A percentile compares a stretch with the other conserved stretches of the same genome.
phyloP scores from a whole-genome alignment of 2,888 invertebrate genomes.

The Tholera decimalis region DNA sequence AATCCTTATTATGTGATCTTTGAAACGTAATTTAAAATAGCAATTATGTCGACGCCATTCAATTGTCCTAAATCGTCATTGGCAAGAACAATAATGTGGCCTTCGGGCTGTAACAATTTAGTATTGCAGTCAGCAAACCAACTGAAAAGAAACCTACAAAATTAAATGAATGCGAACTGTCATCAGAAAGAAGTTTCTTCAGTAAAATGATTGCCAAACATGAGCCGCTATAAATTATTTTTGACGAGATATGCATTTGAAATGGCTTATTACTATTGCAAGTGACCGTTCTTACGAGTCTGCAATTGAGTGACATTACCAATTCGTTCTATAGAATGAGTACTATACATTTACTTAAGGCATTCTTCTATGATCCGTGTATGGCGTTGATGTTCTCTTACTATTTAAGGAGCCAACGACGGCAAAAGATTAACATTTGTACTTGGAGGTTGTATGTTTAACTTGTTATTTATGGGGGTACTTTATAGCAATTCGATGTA shows the following conservation, averaged over 20 bases:
- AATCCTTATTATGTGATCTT: constrained; percentile 79
- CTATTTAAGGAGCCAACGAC: constrained; percentile 56
- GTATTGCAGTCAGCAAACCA: constrained; percentile 31
- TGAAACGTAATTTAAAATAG: constrained; percentile 82
- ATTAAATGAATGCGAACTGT: constrained; percentile 27
- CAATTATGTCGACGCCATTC: constrained; percentile 82
- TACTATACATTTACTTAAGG: constrained; percentile 32
- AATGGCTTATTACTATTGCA: constrained; percentile 51
- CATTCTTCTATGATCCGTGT: constrained; percentile 48
- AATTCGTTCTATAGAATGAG: constrained; percentile 54
- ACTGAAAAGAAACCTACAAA: constrained; percentile 32
- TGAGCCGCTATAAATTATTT: constrained; percentile 33
- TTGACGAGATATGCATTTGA: constrained; percentile 49
- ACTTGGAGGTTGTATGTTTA: constrained; percentile 42
- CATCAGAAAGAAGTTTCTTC: constrained; percentile 46
- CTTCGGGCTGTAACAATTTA: constrained; percentile 67
- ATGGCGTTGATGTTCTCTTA: constrained; percentile 54
- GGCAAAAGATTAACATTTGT: constrained; percentile 51
- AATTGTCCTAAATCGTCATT: constrained; percentile 82
- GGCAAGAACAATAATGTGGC: constrained; percentile 76
- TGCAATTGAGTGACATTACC: constrained; percentile 58
- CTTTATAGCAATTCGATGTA: constrained; percentile 28
- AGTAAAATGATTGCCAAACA: constrained; percentile 30
- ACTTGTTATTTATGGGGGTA: constrained; percentile 42
- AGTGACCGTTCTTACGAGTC: constrained; percentile 31